Base-by-base conservation (phyloP, 2,797 vertebrate species). In the Odontamblyopus rebecca region DNA sequence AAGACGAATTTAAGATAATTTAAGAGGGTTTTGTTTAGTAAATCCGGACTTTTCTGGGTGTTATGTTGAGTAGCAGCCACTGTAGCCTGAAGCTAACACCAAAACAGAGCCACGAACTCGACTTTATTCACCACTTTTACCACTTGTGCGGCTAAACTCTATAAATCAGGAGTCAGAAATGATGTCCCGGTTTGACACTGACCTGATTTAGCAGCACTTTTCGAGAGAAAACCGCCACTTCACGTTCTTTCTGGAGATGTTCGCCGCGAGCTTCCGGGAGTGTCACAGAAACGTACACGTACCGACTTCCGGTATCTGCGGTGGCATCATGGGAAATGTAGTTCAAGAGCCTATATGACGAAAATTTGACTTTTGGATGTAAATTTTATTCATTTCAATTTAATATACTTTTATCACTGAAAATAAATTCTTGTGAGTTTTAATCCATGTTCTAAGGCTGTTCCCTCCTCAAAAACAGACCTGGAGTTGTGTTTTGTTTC, bases 201-300 rank as follows among this genome's bases (percentile, higher is more conserved):
- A 91, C 89, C 86, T 85, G 61, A 51, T 70, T 71, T 19, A 62
- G 71, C 4, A 60, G 66, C 5, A 64, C 73, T 82, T 83, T 73
- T 2, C 1, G 30, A 57, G 35, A 67, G 83, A 74, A 81, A 68
- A 82, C 60, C 78, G 50, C 71, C 48, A 57, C 72, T 53, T 75
- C 32, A 19, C 32, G 61, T 71, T 29, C 53, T 77, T 69, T 75
- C 38, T 82, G 67, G 29, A 70, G 61, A 75, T 78, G 59, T 74
- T 69, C 74, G 41, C 15, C 30, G 75, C 16, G 71, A 0, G 51
- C 83, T 92, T 91, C 89, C 86, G 82, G 88, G 61, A 74, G 61
- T 75, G 80, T 85, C 85, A 72, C 67, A 29, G 87, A 82, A 81
- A 67, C 4, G 86, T 83, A 86, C 89, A 92, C 91, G 91, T 92